These are phyloP conservation scores for Ammodytes dubius DNA, from an alignment of 2,113 vertebrate genomes.

Conservation along the genomic window DNA sequence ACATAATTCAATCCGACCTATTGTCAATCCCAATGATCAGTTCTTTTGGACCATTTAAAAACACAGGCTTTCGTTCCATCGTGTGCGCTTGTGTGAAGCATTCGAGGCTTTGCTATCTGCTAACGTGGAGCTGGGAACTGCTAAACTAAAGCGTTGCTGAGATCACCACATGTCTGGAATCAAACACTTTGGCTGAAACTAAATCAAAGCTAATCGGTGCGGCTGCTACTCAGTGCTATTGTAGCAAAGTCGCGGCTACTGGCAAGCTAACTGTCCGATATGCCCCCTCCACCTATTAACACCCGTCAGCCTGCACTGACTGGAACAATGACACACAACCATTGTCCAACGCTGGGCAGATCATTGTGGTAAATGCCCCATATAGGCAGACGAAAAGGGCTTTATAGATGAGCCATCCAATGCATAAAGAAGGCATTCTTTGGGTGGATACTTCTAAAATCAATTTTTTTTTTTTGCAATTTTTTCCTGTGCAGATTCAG, in stretches of 20 bases:
- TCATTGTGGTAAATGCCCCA: conserved; percentile 70
- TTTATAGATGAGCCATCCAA: conserved; percentile 4
- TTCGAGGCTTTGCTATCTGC: background rate
- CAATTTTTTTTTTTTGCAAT: no score
- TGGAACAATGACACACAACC: conserved; percentile 62
- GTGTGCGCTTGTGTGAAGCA: conserved; percentile 10
- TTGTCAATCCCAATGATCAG: background rate
- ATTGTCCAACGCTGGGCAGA: conserved; percentile 73
- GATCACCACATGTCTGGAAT: conserved; percentile 19
- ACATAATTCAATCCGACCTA: background rate
- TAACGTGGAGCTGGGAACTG: background rate
- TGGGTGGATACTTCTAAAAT: background rate
- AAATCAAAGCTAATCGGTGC: conserved; percentile 12
- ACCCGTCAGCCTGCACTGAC: conserved; percentile 58
- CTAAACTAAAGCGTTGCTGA: background rate
- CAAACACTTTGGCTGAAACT: background rate
- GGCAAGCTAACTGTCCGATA: background rate
- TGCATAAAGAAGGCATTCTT: background rate
- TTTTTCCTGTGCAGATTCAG: background rate
- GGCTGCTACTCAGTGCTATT: conserved; percentile 1
- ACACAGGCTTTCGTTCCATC: no score
- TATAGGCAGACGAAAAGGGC: conserved; percentile 14
- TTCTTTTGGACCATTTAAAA: background rate
- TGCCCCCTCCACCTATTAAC: conserved; percentile 29
- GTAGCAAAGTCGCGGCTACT: conserved; percentile 16